phyloP scores from a whole-genome alignment of 2,113 vertebrate genomes.

The Anguilla rostrata region DNA sequence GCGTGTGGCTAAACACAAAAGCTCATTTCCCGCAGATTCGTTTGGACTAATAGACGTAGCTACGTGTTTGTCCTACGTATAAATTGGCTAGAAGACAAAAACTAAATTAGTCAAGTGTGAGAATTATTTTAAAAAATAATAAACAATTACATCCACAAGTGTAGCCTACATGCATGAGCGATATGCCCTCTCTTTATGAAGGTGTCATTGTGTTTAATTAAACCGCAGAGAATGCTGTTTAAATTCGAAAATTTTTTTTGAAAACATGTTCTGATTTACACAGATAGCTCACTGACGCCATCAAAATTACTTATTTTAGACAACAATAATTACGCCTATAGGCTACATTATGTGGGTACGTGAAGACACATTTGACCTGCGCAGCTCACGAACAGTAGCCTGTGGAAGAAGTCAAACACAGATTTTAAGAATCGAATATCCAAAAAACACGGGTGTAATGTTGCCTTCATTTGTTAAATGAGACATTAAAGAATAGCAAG shows the following conservation, averaged over 20 bases:
- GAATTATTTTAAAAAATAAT: background rate
- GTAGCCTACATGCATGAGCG: background rate
- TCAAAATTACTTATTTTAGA: background rate
- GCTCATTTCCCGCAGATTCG: background rate
- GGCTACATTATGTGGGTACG: background rate
- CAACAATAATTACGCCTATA: background rate
- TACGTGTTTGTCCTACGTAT: background rate
- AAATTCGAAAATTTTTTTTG: background rate
- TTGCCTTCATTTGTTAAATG: background rate
- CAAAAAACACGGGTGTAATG: background rate
- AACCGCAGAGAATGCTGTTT: background rate
- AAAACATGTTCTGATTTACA: background rate
- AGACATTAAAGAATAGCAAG: background rate
- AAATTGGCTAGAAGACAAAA: background rate
- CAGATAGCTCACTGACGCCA: background rate
- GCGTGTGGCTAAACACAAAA: background rate
- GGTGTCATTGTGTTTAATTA: background rate
- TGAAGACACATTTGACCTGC: background rate
- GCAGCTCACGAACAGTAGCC: background rate
- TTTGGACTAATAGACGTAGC: background rate
- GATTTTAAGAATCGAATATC: background rate
- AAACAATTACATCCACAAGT: slow-evolving; percentile 15
- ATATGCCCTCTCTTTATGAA: background rate
- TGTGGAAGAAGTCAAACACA: background rate
- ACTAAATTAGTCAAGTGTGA: background rate